Conservation (phyloP, 23 tunicate genomes). For the Oikopleura albicans region DNA sequence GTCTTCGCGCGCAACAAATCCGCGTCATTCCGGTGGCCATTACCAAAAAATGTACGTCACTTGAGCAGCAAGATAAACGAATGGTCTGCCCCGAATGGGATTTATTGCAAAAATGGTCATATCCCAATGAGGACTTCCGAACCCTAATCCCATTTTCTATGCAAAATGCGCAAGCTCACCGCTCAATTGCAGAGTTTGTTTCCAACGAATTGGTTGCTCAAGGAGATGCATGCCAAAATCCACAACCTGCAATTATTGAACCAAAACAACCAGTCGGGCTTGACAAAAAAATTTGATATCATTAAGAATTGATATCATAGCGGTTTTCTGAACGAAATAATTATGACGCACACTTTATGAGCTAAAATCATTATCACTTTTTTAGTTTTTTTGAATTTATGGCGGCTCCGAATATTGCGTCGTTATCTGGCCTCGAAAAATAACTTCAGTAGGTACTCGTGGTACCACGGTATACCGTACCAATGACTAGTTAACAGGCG, state of each 20-base stretch:
- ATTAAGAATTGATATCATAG: too few species aligned
- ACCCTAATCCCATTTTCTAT: background rate
- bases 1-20: background rate
- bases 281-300: background rate
- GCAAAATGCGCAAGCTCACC: background rate
- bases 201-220: background rate
- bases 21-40: constrained; percentile 1
- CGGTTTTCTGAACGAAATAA: too few species aligned
- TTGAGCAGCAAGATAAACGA: background rate
- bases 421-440: too few species aligned
- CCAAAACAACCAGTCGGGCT: background rate
- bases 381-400: too few species aligned
- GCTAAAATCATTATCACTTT: too few species aligned
- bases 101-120: background rate
- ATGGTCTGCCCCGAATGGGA: background rate
- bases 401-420: too few species aligned
- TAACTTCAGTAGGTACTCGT: too few species aligned
- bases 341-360: too few species aligned
- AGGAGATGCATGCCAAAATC: background rate
- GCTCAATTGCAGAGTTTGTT: background rate
- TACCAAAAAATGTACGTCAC: background rate
- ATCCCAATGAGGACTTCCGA: background rate
- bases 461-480: too few species aligned
- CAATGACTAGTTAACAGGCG: too few species aligned
- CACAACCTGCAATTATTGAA: background rate